phyloP scores from a whole-genome alignment of 2,113 vertebrate genomes.

The Scytalopus superciliaris region DNA sequence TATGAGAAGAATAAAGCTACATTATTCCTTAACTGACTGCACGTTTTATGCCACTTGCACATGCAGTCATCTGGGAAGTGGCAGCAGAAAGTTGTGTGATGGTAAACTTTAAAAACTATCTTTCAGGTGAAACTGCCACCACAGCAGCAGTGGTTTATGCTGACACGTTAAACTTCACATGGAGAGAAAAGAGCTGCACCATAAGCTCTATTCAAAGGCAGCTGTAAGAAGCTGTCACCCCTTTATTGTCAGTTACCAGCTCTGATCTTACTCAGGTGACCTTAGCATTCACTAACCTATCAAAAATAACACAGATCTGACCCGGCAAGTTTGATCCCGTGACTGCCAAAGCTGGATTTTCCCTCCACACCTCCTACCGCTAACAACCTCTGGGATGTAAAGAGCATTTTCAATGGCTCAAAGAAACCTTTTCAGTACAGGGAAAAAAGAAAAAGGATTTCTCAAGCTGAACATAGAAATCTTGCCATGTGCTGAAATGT shows the following conservation, averaged over 20 bases:
- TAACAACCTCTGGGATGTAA: neutral
- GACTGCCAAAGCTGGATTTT: slow-evolving; percentile 6
- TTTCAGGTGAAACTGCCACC: neutral
- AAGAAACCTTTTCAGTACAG: neutral
- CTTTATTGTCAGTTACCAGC: neutral
- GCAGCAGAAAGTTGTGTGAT: neutral
- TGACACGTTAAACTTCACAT: fast-evolving
- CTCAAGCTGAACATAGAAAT: neutral
- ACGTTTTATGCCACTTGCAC: neutral
- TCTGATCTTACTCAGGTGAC: slow-evolving; percentile 10
- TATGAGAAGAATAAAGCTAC: neutral
- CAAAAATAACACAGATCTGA: neutral
- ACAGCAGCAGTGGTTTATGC: neutral
- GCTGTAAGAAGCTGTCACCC: neutral
- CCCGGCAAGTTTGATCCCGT: neutral
- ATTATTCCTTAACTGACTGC: neutral
- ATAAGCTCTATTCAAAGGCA: neutral
- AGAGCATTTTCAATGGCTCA: slow-evolving; percentile 1
- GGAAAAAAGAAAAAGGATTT: neutral
- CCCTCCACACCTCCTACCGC: neutral
- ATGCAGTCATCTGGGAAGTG: neutral
- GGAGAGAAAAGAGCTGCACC: neutral
- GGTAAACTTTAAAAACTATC: neutral
- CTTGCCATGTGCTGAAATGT: neutral
- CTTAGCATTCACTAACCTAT: neutral